Evolutionary conservation across 2,113 vertebrate species (phyloP).

Genomic region (Silurus asotus): DNA sequence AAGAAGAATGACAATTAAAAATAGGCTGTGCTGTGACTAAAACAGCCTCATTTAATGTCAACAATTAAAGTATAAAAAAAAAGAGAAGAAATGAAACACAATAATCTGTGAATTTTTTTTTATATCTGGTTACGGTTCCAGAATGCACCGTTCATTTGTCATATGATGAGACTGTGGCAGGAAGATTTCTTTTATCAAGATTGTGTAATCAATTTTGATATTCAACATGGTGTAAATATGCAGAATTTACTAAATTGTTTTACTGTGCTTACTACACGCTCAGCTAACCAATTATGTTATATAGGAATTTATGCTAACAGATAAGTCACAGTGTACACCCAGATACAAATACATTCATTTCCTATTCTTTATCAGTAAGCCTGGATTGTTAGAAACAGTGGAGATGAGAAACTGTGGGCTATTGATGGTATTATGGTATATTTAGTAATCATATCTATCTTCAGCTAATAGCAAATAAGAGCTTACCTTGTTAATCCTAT

Average conservation of each 20-base stretch:
- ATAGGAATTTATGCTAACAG: background rate
- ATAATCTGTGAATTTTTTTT: background rate
- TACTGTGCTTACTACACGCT: background rate
- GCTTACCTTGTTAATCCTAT: background rate
- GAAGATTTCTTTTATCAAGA: background rate
- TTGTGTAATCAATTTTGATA: background rate
- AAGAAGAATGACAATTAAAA: background rate
- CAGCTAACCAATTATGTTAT: background rate
- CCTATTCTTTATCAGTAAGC: too few relatives aligned
- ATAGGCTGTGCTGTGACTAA: background rate
- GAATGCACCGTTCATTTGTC: background rate
- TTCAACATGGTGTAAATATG: background rate
- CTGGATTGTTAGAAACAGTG: too few relatives aligned
- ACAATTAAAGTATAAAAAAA: background rate
- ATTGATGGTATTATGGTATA: too few relatives aligned
- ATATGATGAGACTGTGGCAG: background rate
- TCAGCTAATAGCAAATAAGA: background rate
- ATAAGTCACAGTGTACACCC: background rate
- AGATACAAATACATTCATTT: background rate
- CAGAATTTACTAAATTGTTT: background rate
- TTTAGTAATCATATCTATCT: too few relatives aligned
- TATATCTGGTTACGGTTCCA: background rate
- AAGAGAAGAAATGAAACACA: background rate
- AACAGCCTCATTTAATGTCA: background rate
- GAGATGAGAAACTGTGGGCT: too few relatives aligned